These are phyloP conservation scores for Physella acuta DNA, from an alignment of 1,140 invertebrate genomes.

Conservation along the genomic window DNA sequence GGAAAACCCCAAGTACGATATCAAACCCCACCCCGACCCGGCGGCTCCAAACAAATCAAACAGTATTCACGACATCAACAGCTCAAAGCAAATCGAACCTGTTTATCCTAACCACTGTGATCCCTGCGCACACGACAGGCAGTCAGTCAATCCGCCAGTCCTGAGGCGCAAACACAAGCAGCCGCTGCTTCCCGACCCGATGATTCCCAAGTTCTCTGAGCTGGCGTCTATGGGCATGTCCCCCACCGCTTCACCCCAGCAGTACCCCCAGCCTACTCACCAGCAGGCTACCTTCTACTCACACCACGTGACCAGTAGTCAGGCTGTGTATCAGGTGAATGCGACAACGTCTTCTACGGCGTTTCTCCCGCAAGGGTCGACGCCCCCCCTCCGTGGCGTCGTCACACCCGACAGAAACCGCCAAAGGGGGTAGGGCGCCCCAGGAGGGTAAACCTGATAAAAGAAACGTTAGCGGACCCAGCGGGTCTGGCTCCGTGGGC, in stretches of 20 bases:
- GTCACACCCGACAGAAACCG: too few relatives aligned
- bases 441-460: too few relatives aligned
- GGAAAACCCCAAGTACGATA: too few relatives aligned
- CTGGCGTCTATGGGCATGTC: not conserved
- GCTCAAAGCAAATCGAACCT: too few relatives aligned
- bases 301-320: not conserved
- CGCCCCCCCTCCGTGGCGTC: not conserved
- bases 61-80: too few relatives aligned
- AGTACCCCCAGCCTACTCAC: not conserved
- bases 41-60: too few relatives aligned
- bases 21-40: too few relatives aligned
- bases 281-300: constrained; percentile 4
- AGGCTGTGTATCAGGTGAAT: not conserved
- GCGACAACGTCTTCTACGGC: not conserved
- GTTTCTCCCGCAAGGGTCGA: constrained; percentile 13
- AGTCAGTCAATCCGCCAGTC: too few relatives aligned
- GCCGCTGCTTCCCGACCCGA: constrained; percentile 13
- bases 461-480: too few relatives aligned
- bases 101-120: too few relatives aligned
- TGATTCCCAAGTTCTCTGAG: constrained; percentile 21
- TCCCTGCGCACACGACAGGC: too few relatives aligned
- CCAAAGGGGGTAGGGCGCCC: too few relatives aligned
- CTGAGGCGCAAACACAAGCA: constrained; percentile 15
- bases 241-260: not conserved
- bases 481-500: not conserved